These are phyloP conservation scores for Ataeniobius toweri DNA, from an alignment of 2,797 vertebrate genomes.

Conservation along the genomic window DNA sequence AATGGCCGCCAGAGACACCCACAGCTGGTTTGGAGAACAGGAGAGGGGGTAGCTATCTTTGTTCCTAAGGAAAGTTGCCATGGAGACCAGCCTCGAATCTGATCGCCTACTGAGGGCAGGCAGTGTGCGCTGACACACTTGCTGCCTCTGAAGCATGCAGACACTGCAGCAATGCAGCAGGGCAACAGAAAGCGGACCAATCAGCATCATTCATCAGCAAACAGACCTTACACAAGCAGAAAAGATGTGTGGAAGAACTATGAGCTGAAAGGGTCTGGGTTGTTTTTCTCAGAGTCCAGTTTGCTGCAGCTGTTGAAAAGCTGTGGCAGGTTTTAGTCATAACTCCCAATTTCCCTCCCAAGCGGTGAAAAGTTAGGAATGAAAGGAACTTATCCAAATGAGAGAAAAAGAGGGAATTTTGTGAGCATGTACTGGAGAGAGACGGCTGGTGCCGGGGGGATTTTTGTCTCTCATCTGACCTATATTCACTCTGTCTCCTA, in stretches of 20 bases:
- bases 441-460: neutral
- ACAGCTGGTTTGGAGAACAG: constrained; percentile 21
- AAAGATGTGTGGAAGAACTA: neutral
- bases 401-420: constrained; percentile 2
- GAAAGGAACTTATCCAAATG: constrained; percentile 7
- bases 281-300: neutral
- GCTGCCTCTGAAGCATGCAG: constrained; percentile 51
- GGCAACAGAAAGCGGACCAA: constrained; percentile 41
- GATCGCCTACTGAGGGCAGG: constrained; percentile 57
- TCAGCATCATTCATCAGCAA: constrained; percentile 25
- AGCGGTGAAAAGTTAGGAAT: constrained; percentile 12
- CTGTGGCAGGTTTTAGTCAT: constrained; percentile 16
- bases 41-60: constrained; percentile 62
- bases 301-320: constrained; percentile 20
- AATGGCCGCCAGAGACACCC: constrained; percentile 16
- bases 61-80: constrained; percentile 73
- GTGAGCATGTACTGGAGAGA: constrained; percentile 4
- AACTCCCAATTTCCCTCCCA: constrained; percentile 2
- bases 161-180: constrained; percentile 75
- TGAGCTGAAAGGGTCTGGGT: neutral
- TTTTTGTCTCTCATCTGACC: constrained; percentile 41
- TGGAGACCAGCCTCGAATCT: constrained; percentile 71
- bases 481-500: constrained; percentile 22
- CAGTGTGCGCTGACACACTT: constrained; percentile 61
- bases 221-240: constrained; percentile 48